Percentiles rank a stretch among this genome's conserved stretches.
Evolutionary conservation across 1,140 invertebrate species (phyloP).

Genomic region (Aphaenogaster ashmeadi): DNA sequence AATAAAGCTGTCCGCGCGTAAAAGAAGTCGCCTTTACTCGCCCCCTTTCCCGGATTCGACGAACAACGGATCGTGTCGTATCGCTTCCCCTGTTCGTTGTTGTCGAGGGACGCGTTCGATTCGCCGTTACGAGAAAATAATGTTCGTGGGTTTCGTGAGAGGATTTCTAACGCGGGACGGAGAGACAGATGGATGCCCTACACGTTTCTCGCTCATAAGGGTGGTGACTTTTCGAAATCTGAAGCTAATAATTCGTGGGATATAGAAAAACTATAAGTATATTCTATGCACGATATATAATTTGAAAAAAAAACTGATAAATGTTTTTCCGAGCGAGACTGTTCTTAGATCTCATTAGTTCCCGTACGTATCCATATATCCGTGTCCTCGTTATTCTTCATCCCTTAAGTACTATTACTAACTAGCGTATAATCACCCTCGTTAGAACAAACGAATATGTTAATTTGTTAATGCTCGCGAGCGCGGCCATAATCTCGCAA

Average conservation of each 20-base stretch:
- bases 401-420: background rate
- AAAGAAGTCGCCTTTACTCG: conserved; percentile 45
- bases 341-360: conserved; percentile 3
- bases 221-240: background rate
- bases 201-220: background rate
- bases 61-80: background rate
- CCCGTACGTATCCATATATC: background rate
- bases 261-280: background rate
- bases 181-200: background rate
- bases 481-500: conserved; percentile 14
- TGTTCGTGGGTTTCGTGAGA: conserved; percentile 28
- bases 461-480: conserved; percentile 50
- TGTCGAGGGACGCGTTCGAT: conserved; percentile 4
- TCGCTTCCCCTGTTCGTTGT: background rate
- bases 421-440: background rate
- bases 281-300: background rate
- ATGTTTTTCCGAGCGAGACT: background rate
- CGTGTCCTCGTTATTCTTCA: background rate
- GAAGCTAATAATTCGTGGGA: conserved; percentile 6
- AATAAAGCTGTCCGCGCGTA: conserved; percentile 63
- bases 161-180: background rate
- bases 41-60: conserved; percentile 30
- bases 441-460: conserved; percentile 27
- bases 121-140: conserved; percentile 29
- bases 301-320: background rate